Evolutionary conservation across 2,113 vertebrate genomes (phyloP), one percentile per base, ranked within the genome.

Genomic region (Apaloderma vittatum): DNA sequence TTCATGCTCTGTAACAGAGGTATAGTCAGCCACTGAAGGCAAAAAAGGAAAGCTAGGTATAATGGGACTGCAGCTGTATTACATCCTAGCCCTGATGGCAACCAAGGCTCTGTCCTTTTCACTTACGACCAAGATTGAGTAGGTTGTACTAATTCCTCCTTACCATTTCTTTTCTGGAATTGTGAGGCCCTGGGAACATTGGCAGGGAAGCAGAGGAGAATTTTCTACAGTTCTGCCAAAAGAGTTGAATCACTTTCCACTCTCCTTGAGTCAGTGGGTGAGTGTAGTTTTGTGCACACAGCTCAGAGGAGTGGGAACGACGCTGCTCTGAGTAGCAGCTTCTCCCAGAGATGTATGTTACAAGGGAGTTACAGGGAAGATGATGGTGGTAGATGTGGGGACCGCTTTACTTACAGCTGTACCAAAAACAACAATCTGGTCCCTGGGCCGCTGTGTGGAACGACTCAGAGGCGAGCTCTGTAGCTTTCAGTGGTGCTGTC

Each of bases 381-480:
- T 1, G 1, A 19, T 65, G 34, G 19, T 75, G 29, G 2, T 55
- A 22, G 57, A 29, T 20, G 11, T 23, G 29, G 16, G 36, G 29
- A 48, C 21, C 3, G 34, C 14, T 20, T 70, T 88, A 26, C 29
- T 30, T 18, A 66, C 6, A 49, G 15, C 10, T 1, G 1, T 71
- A n/a, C 0, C 3, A 37, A 80, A 76, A 83, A 5, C 6, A 48
- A 8, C 1, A 19, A 49, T 40, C 46, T 43, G 21, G 34, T 85
- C 52, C n/a, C 55, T 46, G 5, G 34, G 17, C 27, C 72, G 4
- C 16, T 37, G 9, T 15, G 34, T 79, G 58, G 45, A 30, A n/a
- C 43, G 20, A 26, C 11, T 7, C 4, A 40, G 2, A 7, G 8
- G 6, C 4, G 0, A 52, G 10, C 40, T 57, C 21, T 75, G n/a